These are phyloP conservation scores for Drosophila barbarae DNA, from an alignment of 2,888 invertebrate genomes.

Conservation along the genomic window DNA sequence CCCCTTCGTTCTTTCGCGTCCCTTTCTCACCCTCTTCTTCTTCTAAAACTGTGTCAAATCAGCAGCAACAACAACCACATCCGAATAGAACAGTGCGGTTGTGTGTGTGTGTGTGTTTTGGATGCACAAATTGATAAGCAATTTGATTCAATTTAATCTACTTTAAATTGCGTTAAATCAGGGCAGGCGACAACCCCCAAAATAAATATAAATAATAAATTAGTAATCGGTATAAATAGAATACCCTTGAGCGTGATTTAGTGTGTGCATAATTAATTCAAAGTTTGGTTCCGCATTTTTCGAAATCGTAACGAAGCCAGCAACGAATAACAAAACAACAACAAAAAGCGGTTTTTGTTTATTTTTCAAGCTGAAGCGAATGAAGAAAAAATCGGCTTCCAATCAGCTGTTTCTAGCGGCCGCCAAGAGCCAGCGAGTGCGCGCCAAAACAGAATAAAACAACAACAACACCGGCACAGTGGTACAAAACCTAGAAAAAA, in stretches of 20 bases:
- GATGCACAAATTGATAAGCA: slow-evolving; percentile 46
- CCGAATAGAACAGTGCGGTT: slow-evolving; percentile 23
- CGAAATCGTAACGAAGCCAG: slow-evolving; percentile 40
- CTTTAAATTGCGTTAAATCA: slow-evolving; percentile 21
- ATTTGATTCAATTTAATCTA: slow-evolving; percentile 30
- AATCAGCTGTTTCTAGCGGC: slow-evolving; percentile 59
- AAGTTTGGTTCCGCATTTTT: slow-evolving; percentile 54
- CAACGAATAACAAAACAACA: slow-evolving; percentile 34
- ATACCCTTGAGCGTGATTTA: slow-evolving; percentile 21
- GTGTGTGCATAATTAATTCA: slow-evolving; percentile 51
- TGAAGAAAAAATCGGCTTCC: slow-evolving; percentile 35
- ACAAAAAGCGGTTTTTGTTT: slow-evolving; percentile 50
- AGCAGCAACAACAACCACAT: slow-evolving; percentile 36
- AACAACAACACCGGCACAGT: slow-evolving; percentile 46
- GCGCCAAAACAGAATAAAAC: slow-evolving; percentile 52
- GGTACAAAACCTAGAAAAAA: slow-evolving; percentile 29
- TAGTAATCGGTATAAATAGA: slow-evolving; percentile 31
- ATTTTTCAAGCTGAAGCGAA: slow-evolving; percentile 45
- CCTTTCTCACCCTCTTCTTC: slow-evolving; percentile 27
- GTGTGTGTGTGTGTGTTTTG: slow-evolving; percentile 18
- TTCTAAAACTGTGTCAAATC: slow-evolving; percentile 56
- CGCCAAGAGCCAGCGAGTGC: slow-evolving; percentile 41
- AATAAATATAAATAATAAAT: slow-evolving; percentile 13
- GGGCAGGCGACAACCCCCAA: slow-evolving; percentile 2
- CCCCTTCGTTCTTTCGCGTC: slow-evolving; percentile 20